phyloP scores from a whole-genome alignment of 2,888 invertebrate species.

The Apamea sordens region DNA sequence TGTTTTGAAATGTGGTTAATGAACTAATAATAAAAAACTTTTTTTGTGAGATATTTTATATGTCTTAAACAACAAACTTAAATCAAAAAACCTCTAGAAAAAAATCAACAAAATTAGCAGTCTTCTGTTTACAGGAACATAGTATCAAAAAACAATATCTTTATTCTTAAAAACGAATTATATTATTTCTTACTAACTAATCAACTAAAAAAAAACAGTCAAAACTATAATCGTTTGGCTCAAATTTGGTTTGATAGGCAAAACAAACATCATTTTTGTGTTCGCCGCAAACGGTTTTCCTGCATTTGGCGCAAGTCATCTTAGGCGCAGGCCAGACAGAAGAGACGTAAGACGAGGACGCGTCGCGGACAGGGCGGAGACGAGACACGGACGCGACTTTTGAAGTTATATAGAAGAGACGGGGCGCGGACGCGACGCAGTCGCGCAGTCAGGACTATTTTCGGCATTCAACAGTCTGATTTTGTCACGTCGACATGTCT shows the following conservation, averaged over 20 bases:
- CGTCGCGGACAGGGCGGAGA: neutral
- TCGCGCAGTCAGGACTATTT: no score
- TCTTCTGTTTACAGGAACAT: conserved; percentile 19
- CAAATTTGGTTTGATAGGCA: conserved; percentile 3
- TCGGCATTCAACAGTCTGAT: no score
- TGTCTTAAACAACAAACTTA: conserved; percentile 26
- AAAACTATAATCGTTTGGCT: neutral
- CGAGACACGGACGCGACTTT: no score
- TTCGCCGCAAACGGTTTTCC: conserved; percentile 1
- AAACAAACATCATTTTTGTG: conserved; percentile 3
- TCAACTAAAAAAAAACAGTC: neutral
- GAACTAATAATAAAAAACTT: conserved; percentile 4
- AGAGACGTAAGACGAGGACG: neutral
- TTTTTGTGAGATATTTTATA: conserved; percentile 17
- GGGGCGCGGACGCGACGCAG: no score
- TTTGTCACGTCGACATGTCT: neutral
- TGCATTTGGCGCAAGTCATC: neutral
- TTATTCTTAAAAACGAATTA: neutral
- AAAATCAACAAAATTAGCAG: conserved; percentile 30
- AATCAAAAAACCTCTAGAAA: conserved; percentile 31
- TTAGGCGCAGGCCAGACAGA: neutral
- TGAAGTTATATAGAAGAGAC: no score
- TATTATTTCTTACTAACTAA: neutral
- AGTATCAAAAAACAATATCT: neutral
- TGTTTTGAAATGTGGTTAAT: conserved; percentile 3